Base-by-base conservation (phyloP, 2,888 invertebrate species). In the Eupeodes latifasciatus region DNA sequence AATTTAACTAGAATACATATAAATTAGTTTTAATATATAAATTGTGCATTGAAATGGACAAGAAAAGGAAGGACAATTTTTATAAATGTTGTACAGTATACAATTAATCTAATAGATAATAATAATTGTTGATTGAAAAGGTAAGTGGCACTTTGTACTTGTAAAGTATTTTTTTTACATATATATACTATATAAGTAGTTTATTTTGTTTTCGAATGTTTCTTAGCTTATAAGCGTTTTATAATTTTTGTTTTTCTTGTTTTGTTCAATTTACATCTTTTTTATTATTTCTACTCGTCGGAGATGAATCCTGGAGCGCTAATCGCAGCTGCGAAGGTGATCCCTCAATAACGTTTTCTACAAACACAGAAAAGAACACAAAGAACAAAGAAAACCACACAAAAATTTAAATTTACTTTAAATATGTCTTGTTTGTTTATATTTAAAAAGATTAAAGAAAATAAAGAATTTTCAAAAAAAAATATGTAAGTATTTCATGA, bases 271-370 rank as follows among this genome's bases (percentile, higher is more conserved):
- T 76, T 74, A 81, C 61, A 78, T 81, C 44, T 81, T 88, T 88
- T 47, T 81, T 69, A 59, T 59, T 88, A 75, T 85, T 81, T 51
- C 71, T 74, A 69, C 64, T 78, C 44, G 62, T 36, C 71, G 78
- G 81, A 66, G 64, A 66, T 64, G 75, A 69, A 36, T 88, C 88
- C 78, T 91, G 91, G 85, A 91, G 78, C 66, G 90, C 90, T 80
- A 91, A 89, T 81, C 91, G 90, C 85, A 91, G 89, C 85, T 91
- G 92, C 62, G 92, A 90, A 66, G 90, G 91, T 71, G 91, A 90
- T 90, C 92, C 92, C 90, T 92, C 92, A 71, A 85, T 85, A 69
- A 88, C 64, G 88, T 75, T 75, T 81, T 88, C 88, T 88, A 85
- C 55, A 81, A 36, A 40, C 9, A 67, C n/a, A 49, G 27, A 59